Evolutionary conservation across 2,113 vertebrate species (phyloP), one percentile per base, ranked within the genome.

Genomic region (Brachionichthys hirsutus): DNA sequence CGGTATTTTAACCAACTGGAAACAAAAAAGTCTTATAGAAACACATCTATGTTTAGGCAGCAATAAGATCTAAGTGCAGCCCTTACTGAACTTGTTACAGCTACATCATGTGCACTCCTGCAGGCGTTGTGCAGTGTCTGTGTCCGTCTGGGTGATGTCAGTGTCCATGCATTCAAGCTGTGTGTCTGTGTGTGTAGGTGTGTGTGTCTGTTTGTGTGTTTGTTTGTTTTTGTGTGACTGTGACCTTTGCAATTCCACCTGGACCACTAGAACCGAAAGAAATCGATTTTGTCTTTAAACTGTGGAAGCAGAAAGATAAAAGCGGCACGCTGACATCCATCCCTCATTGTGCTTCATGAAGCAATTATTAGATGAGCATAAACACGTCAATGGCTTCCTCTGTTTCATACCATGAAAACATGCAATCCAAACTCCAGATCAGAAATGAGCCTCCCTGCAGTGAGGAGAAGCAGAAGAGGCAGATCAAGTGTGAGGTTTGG

Each of bases 181-280:
- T 19, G 9, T 63, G 24, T 30, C 24, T 30, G 2, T 30, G 24
- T 30, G 24, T 30, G 24, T 30, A n/a, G 48, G 42, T 57, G 63
- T 42, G 36, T 22, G 11, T 63, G n/a, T n/a, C n/a, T n/a, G n/a
- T n/a, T n/a, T n/a, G n/a, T n/a, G n/a, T n/a, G n/a, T n/a, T n/a
- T n/a, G 24, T 65, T 59, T 81, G 66, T 14, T 17, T 67, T 22
- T 69, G 54, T 73, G 59, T 35, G 41, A 59, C 7, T 66, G 38
- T 73, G 81, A 87, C 85, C 77, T 85, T 83, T 83, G 40, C 13
- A 1, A 43, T 73, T 72, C 59, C 64, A 48, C 41, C 14, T 19
- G 69, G 70, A 52, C 73, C 47, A 46, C 12, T 14, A 24, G 59
- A 38, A 18, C 18, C 56, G 50, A 50, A 10, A 70, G 52, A n/a